Evolutionary conservation across 1,140 invertebrate species (phyloP).

Genomic region (Brachionus asplanchnoidis): DNA sequence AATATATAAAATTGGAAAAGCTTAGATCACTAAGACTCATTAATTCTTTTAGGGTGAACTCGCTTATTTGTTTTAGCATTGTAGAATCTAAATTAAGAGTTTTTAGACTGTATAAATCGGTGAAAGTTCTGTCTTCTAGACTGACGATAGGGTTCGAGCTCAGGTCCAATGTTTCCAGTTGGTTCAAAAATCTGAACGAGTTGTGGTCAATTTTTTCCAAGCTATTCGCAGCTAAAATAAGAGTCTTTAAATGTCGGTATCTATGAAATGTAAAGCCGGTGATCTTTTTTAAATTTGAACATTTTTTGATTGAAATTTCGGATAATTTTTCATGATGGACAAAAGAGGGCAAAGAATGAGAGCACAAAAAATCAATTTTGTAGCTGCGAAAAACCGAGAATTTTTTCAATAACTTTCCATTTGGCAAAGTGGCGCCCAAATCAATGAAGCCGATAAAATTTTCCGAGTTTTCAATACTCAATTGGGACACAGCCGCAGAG

Average conservation of each 20-base stretch:
- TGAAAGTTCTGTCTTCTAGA: background rate
- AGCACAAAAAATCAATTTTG: conserved; percentile 29
- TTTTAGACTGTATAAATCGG: conserved; percentile 34
- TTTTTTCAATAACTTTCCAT: conserved; percentile 13
- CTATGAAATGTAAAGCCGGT: background rate
- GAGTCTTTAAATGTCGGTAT: conserved; percentile 26
- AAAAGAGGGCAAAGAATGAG: conserved; percentile 36
- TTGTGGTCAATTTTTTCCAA: conserved; percentile 9
- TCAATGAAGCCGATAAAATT: conserved; percentile 41
- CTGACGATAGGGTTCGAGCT: background rate
- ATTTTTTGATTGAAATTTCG: conserved; percentile 35
- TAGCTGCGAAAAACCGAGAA: background rate
- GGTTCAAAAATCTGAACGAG: conserved; percentile 1
- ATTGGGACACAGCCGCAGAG: background rate
- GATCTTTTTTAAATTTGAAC: background rate
- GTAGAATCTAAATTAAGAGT: background rate
- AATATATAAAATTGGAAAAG: no score
- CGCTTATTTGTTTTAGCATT: background rate
- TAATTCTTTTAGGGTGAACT: background rate
- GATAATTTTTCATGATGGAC: conserved; percentile 3
- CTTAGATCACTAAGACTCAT: background rate
- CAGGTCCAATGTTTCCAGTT: conserved; percentile 9
- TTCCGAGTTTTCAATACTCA: background rate
- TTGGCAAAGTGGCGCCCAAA: background rate
- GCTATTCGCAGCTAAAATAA: background rate